Conservation (phyloP, 2,888 invertebrate genomes). For the Thyatira batis region DNA sequence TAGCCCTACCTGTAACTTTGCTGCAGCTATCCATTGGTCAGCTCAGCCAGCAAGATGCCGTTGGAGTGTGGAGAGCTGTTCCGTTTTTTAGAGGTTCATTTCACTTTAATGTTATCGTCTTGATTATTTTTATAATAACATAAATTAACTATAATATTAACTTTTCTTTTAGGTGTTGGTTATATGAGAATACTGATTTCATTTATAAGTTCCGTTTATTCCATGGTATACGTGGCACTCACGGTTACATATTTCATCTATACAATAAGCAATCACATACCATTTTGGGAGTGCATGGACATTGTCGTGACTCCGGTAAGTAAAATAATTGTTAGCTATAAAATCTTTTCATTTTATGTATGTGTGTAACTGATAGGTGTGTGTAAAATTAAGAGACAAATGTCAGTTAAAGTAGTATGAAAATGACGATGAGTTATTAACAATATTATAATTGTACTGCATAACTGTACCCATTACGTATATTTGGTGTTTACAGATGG, state of each 20-base stretch:
- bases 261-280: constrained; percentile 78
- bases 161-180: constrained; percentile 80
- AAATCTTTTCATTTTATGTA: no score
- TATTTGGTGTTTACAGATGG: constrained; percentile 21
- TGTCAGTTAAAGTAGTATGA: no score
- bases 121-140: no score
- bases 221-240: constrained; percentile 82
- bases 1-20: constrained; percentile 83
- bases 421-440: neutral
- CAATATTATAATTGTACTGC: no score
- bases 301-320: constrained; percentile 65
- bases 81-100: constrained; percentile 86
- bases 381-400: no score
- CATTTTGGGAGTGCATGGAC: constrained; percentile 79
- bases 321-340: constrained; percentile 10
- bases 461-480: no score
- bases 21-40: constrained; percentile 85
- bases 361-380: no score
- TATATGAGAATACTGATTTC: constrained; percentile 82
- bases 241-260: constrained; percentile 81
- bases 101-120: no score
- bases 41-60: constrained; percentile 84
- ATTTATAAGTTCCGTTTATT: constrained; percentile 78
- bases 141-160: neutral
- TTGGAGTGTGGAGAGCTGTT: constrained; percentile 85